These are phyloP conservation scores for Sialia sialis DNA, from an alignment of 2,113 vertebrate species.

Conservation along the genomic window DNA sequence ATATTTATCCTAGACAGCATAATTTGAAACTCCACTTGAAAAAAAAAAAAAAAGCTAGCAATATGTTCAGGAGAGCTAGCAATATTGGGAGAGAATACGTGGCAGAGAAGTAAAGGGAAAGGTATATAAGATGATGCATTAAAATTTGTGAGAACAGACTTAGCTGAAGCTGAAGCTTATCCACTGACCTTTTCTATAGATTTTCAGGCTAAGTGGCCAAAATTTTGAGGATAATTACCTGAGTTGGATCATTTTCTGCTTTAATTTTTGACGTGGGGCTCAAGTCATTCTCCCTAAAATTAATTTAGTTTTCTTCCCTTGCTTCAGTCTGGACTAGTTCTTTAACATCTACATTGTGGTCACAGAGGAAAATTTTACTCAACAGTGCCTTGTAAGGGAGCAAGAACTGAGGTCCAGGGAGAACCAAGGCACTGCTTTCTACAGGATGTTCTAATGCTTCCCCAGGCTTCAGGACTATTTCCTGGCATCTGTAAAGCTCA, in stretches of 20 bases:
- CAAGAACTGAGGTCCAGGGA: neutral
- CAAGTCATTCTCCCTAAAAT: neutral
- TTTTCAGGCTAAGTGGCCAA: neutral
- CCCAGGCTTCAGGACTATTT: neutral
- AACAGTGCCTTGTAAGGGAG: neutral
- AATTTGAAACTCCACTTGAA: neutral
- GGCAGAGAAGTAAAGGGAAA: neutral
- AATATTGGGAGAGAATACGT: neutral
- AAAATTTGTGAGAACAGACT: neutral
- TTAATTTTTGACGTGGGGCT: neutral
- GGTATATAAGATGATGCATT: neutral
- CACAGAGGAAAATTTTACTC: neutral
- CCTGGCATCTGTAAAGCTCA: neutral
- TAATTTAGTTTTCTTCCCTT: neutral
- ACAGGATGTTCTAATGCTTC: neutral
- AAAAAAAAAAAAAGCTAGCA: neutral
- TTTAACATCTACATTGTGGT: neutral
- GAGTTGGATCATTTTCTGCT: neutral
- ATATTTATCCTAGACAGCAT: slow-evolving; percentile 49
- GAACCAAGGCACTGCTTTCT: neutral
- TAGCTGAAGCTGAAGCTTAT: neutral
- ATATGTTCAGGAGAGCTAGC: neutral
- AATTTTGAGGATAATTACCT: neutral
- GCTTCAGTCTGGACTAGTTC: neutral
- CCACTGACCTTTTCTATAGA: neutral